Evolutionary conservation across 1,140 invertebrate species (phyloP).

Genomic region (Stenopsyche tienmushanensis): DNA sequence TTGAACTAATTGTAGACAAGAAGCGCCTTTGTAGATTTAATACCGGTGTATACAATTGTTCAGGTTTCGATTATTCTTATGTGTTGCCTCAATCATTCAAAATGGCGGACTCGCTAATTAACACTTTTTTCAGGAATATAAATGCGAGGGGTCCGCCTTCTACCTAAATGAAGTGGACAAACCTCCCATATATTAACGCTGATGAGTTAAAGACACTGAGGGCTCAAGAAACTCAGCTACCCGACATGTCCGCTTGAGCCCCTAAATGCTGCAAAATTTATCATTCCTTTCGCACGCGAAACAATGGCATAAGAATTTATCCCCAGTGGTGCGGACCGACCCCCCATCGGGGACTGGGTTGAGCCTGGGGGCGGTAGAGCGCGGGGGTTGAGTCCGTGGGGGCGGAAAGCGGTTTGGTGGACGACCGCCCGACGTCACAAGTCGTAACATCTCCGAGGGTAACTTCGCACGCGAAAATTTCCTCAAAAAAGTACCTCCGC

Average conservation of each 20-base stretch:
- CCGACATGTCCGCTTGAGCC: constrained; percentile 5
- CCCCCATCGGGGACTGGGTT: not conserved
- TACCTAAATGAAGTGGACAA: no score
- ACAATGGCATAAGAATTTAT: constrained; percentile 20
- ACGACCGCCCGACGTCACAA: not conserved
- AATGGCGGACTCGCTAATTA: no score
- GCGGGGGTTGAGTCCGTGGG: no score
- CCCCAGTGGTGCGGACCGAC: not conserved
- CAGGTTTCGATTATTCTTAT: no score
- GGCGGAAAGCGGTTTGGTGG: not conserved
- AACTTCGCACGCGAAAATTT: constrained; percentile 2
- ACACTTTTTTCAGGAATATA: no score
- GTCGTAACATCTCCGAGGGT: not conserved
- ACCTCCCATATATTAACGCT: no score
- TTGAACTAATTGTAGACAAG: no score
- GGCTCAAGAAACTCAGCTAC: not conserved
- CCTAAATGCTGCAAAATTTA: constrained; percentile 4
- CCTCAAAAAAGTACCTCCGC: not conserved
- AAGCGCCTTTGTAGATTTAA: no score
- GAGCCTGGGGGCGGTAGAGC: not conserved
- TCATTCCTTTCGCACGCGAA: constrained; percentile 11
- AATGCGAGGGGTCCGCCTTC: no score
- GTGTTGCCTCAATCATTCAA: no score
- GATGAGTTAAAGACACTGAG: no score
- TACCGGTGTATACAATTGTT: no score